A percentile compares a stretch with the other conserved stretches of the same genome.
These are phyloP conservation scores for Salmo trutta DNA, from an alignment of 2,797 vertebrate species.

Conservation along the genomic window DNA sequence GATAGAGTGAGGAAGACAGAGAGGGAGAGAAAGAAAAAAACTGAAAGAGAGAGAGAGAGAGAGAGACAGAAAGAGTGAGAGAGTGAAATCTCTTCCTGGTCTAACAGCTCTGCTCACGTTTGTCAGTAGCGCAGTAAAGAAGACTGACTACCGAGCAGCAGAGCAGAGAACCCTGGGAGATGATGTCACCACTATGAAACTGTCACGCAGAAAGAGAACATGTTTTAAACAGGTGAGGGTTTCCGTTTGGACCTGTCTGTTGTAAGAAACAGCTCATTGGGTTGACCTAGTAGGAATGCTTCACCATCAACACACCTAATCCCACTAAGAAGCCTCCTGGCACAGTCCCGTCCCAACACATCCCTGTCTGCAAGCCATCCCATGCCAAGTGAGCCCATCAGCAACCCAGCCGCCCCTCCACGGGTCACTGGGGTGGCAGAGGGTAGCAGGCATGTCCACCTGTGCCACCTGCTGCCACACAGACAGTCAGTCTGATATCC, in stretches of 20 bases:
- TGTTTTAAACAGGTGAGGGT: not conserved
- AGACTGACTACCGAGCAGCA: not conserved
- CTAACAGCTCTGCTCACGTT: not conserved
- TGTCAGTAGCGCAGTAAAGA: not conserved
- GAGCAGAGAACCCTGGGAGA: not conserved
- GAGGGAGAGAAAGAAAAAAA: too few species aligned
- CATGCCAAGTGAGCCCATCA: not conserved
- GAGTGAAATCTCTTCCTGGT: not conserved
- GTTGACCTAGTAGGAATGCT: not conserved
- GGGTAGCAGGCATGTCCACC: not conserved
- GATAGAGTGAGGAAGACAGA: not conserved
- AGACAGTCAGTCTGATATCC: not conserved
- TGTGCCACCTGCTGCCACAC: not conserved
- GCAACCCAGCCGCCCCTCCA: not conserved
- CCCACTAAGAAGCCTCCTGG: not conserved
- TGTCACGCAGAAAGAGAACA: too few species aligned
- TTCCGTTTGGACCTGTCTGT: not conserved
- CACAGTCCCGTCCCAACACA: not conserved
- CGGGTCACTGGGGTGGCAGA: not conserved
- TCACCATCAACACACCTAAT: not conserved
- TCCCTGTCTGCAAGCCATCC: not conserved
- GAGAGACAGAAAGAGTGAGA: not conserved
- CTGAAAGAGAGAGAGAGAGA: too few species aligned
- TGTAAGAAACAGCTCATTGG: not conserved
- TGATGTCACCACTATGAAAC: not conserved